Evolutionary conservation across 2,888 invertebrate species (phyloP).

Genomic region (Colletes collaris): DNA sequence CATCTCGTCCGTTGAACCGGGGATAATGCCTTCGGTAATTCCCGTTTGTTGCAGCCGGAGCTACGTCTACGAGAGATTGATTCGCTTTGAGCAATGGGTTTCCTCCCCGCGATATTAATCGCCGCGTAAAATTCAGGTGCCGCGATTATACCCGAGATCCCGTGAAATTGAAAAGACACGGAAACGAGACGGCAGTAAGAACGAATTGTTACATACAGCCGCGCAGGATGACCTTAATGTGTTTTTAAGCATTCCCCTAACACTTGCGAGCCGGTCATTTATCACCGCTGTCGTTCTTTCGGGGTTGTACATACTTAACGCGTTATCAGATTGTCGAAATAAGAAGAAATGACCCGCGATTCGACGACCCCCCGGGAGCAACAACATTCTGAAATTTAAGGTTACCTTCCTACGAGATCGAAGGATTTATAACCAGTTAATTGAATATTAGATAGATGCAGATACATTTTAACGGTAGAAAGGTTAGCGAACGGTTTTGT

Average conservation of each 20-base stretch:
- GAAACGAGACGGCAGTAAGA: neutral
- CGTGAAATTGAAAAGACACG: slow-evolving; percentile 24
- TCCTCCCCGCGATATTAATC: slow-evolving; percentile 23
- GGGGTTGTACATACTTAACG: slow-evolving; percentile 26
- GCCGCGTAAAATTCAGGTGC: slow-evolving; percentile 22
- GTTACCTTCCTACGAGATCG: neutral
- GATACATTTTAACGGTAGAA: too few relatives aligned
- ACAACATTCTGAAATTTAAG: neutral
- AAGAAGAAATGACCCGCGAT: neutral
- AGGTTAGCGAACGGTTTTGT: too few relatives aligned
- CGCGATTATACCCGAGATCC: slow-evolving; percentile 38
- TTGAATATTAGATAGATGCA: too few relatives aligned
- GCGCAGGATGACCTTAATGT: slow-evolving; percentile 51
- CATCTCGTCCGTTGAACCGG: slow-evolving; percentile 25
- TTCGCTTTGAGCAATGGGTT: slow-evolving; percentile 27
- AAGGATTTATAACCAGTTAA: neutral
- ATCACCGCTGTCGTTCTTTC: slow-evolving; percentile 29
- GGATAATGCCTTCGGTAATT: slow-evolving; percentile 31
- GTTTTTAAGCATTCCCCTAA: slow-evolving; percentile 57
- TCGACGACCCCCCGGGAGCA: neutral
- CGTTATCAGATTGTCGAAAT: slow-evolving; percentile 18
- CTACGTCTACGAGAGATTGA: slow-evolving; percentile 32
- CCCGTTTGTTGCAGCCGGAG: slow-evolving; percentile 16
- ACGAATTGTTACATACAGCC: slow-evolving; percentile 24
- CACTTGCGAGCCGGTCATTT: slow-evolving; percentile 31